A percentile compares a stretch with the other conserved stretches of the same genome.
phyloP scores from a whole-genome alignment of 2,797 vertebrate species.

The Dicrostonyx torquatus region DNA sequence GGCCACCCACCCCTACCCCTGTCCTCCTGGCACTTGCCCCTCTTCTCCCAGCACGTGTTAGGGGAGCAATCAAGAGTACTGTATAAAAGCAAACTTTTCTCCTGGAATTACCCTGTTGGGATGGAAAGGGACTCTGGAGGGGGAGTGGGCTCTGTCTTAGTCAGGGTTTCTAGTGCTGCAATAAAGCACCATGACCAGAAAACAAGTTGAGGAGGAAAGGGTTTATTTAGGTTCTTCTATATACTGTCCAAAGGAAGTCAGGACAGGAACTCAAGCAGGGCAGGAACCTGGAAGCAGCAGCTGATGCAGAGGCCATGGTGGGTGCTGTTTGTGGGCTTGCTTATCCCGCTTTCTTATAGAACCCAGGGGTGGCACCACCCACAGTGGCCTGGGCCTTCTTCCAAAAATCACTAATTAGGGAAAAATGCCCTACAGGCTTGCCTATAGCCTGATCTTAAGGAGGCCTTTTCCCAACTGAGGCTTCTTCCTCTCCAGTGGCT shows the following conservation, averaged over 20 bases:
- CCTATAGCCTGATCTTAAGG: neutral
- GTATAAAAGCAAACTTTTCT: neutral
- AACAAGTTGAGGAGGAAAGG: neutral
- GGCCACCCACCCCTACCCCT: neutral
- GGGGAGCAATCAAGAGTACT: neutral
- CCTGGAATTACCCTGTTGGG: neutral
- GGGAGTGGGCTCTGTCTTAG: neutral
- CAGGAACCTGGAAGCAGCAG: neutral
- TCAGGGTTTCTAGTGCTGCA: neutral
- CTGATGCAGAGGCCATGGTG: neutral
- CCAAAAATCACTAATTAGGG: neutral
- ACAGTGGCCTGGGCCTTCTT: neutral
- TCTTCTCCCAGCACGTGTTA: neutral
- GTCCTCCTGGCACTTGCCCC: neutral
- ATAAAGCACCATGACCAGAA: neutral
- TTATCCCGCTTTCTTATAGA: neutral
- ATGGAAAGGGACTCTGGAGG: neutral
- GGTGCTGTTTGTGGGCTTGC: neutral
- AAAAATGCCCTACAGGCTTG: neutral
- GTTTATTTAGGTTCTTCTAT: neutral
- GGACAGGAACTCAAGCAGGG: neutral
- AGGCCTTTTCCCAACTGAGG: neutral
- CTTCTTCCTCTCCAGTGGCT: neutral
- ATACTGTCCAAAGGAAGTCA: neutral
- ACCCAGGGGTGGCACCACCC: neutral